Percentiles rank a stretch among this genome's conserved stretches.
These are phyloP conservation scores for Drosophila anceps DNA, from an alignment of 2,888 invertebrate genomes.

Conservation along the genomic window DNA sequence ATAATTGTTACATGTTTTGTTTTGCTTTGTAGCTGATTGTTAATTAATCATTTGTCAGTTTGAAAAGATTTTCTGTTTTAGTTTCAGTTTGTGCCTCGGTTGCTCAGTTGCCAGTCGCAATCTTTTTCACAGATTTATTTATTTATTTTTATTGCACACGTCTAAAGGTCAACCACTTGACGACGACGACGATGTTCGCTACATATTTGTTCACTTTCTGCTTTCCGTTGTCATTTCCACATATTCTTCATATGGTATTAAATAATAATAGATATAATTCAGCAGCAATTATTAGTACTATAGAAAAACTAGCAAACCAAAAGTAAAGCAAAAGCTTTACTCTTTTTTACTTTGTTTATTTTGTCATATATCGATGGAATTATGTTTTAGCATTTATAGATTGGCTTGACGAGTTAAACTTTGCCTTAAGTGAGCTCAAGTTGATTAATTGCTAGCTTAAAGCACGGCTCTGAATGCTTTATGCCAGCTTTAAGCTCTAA, in stretches of 20 bases:
- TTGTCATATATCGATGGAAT: background rate
- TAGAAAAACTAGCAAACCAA: background rate
- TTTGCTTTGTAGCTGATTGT: constrained; percentile 42
- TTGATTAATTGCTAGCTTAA: background rate
- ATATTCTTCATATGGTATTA: constrained; percentile 29
- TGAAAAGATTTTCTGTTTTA: constrained; percentile 26
- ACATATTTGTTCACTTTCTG: constrained; percentile 24
- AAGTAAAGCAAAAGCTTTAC: background rate
- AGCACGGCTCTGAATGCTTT: background rate
- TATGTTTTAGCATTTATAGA: background rate
- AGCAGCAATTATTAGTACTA: background rate
- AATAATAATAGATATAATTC: constrained; percentile 14
- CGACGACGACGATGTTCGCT: constrained; percentile 10
- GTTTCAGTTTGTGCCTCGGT: background rate
- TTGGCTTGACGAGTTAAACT: background rate
- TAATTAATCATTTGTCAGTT: constrained; percentile 73
- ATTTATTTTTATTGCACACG: constrained; percentile 62
- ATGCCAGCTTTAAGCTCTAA: background rate
- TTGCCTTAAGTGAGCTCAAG: background rate
- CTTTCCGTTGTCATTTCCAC: constrained; percentile 5
- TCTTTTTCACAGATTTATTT: constrained; percentile 57
- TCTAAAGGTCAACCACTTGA: constrained; percentile 74
- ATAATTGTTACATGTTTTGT: constrained; percentile 27
- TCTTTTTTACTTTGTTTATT: background rate
- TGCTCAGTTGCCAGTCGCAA: constrained; percentile 18